Base-by-base conservation (phyloP, 2,113 vertebrate species). In the Ciconia boyciana region DNA sequence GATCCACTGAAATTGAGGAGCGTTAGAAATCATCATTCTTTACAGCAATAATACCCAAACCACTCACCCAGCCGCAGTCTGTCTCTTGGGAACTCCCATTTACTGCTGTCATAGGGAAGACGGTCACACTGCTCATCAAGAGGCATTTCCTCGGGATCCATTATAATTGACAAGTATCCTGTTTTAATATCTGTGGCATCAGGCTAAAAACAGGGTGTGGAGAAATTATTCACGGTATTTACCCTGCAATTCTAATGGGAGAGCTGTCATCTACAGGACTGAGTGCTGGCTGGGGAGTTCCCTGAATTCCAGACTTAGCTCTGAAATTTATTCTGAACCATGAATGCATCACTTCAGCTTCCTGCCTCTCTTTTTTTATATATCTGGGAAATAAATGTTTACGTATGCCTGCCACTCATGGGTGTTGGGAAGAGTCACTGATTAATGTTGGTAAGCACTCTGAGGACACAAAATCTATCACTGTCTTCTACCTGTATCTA, bases 81-180 rank as follows among this genome's bases (percentile, higher is more conserved):
- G 82, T 99, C 99, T 26, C 99, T 97, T 7, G 99, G 99, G 97
- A 99, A 99, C 97, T 99, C 99, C 99, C 99, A 99, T 90, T 99
- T 99, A 74, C 97, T 99, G 98, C 98, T 98, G 94, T 99, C 99
- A 1, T 99, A 99, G 61, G 99, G 99, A 48, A 99, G 98, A 12
- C 98, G 98, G 8, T 99, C 99, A 29, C 99, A 99, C 95, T 99
- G 99, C 96, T 99, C 99, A 1, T 99, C 98, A 0, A 99, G 98
- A 7, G 99, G 98, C 97, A 99, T 98, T 97, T 99, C 99, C 51
- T 99, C 99, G 0, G 99, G 99, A 96, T 99, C 99, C 98, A 99
- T 99, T 94, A 99, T 99, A 77, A 99, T 99, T 4, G 99, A 99
- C 51, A 99, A 98, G 96, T 99, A 99, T 41, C 99, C 99, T 77